Base-by-base conservation (phyloP, 2,113 vertebrate species). In the Chamaetylas fuelleborni region DNA sequence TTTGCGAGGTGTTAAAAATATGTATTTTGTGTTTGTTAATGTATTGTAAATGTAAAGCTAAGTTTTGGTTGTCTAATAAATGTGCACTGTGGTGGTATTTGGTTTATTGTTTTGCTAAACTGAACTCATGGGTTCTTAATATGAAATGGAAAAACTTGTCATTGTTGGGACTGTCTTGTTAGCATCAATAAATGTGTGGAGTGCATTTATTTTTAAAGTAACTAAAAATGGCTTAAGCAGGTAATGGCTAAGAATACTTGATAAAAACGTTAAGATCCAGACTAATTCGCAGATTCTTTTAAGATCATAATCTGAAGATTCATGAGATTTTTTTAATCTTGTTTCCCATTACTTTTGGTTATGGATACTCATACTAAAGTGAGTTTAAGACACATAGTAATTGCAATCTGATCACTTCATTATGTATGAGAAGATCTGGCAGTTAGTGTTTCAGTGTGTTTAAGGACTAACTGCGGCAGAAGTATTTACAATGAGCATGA, bases 41-140 rank as follows among this genome's bases (percentile, higher is more conserved):
- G 71, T 90, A 36, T 91, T 88, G 65, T 48, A 85, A 91, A 61
- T 87, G 42, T 91, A 96, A 95, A 91, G 71, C 45, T 87, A 28
- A 72, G 43, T 77, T 94, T 91, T 87, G 42, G 38, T 90, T 86
- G 94, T 90, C 51, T 83, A 96, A 96, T 95, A 95, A 97, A 93
- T 36, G 54, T 94, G 61, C 56, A 74, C 88, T 88, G 81, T 96
- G 81, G 78, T 14, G 3, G 51, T 94, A 83, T 47, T 34, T 82
- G 50, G 10, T 74, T 91, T 74, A 65, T 42, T 89, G 62, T 66
- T 89, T 88, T 73, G 43, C 67, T 86, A 48, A 67, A 40, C 80
- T 86, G 47, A 83, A 62, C 66, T 90, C 15, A 28, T 81, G 88
- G 19, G 11, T 81, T 76, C 38, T 78, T 83, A 66, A 54, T 67